Percentiles rank a stretch among this genome's conserved stretches.
phyloP scores from a whole-genome alignment of 2,888 invertebrate species.

The Ceratothoa steindachneri region DNA sequence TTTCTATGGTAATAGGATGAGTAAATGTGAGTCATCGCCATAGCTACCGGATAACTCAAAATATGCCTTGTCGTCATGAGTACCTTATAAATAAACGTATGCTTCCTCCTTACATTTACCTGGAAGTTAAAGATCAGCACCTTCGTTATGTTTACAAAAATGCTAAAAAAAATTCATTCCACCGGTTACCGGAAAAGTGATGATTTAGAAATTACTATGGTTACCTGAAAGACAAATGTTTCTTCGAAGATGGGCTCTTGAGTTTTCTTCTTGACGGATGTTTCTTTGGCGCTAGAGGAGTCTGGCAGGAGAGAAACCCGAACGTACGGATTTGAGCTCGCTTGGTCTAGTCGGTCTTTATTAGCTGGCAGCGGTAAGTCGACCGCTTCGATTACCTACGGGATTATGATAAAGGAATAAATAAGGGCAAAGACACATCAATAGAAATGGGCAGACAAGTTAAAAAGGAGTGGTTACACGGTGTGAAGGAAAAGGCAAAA shows the following conservation, averaged over 20 bases:
- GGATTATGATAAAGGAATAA: not conserved
- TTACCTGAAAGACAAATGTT: slow-evolving; percentile 52
- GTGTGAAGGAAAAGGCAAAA: not conserved
- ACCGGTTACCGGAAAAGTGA: too few species aligned
- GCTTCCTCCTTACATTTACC: too few species aligned
- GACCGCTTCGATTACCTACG: slow-evolving; percentile 54
- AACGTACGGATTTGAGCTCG: slow-evolving; percentile 55
- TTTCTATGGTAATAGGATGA: too few species aligned
- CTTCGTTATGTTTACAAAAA: too few species aligned
- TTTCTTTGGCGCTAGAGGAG: slow-evolving; percentile 55
- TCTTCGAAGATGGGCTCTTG: slow-evolving; percentile 55
- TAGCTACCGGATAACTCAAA: too few species aligned
- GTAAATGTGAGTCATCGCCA: too few species aligned
- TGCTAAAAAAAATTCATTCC: too few species aligned
- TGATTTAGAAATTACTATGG: not conserved
- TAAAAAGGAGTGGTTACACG: too few species aligned
- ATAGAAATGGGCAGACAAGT: too few species aligned
- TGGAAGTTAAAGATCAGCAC: too few species aligned
- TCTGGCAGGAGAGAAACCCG: slow-evolving; percentile 54
- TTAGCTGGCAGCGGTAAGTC: slow-evolving; percentile 54
- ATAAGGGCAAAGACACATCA: not conserved
- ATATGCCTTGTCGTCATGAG: too few species aligned
- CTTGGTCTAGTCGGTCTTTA: slow-evolving; percentile 53
- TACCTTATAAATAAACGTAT: too few species aligned
- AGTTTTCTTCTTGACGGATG: slow-evolving; percentile 55